A percentile compares a stretch with the other conserved stretches of the same genome.
phyloP scores from a whole-genome alignment of 2,113 vertebrate genomes.

The Brachyhypopomus gauderio region DNA sequence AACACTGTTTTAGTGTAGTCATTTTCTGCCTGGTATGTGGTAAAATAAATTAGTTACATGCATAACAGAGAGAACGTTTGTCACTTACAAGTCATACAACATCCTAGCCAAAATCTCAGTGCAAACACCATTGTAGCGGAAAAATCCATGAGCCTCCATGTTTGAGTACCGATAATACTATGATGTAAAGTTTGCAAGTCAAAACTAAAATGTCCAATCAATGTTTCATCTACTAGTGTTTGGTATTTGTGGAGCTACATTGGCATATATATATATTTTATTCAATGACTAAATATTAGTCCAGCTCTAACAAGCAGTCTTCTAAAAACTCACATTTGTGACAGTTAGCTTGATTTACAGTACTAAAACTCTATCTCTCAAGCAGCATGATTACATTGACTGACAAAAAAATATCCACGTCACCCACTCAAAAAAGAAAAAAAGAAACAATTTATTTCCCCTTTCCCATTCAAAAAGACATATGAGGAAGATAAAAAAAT shows the following conservation, averaged over 20 bases:
- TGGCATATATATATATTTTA: slow-evolving; percentile 71
- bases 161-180: slow-evolving; percentile 71
- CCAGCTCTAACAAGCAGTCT: slow-evolving; percentile 85
- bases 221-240: slow-evolving; percentile 62
- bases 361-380: slow-evolving; percentile 94
- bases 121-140: slow-evolving; percentile 89
- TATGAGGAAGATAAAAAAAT: slow-evolving; percentile 56
- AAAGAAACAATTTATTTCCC: slow-evolving; percentile 60
- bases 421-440: slow-evolving; percentile 77
- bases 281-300: slow-evolving; percentile 84
- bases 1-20: slow-evolving; percentile 54
- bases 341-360: slow-evolving; percentile 88
- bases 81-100: slow-evolving; percentile 79
- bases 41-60: slow-evolving; percentile 95
- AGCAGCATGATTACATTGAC: slow-evolving; percentile 88
- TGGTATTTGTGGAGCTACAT: slow-evolving; percentile 74
- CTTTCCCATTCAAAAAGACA: slow-evolving; percentile 49
- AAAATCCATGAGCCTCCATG: slow-evolving; percentile 73
- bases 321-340: slow-evolving; percentile 91
- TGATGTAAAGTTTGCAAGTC: slow-evolving; percentile 71
- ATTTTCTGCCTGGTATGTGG: slow-evolving; percentile 68
- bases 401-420: slow-evolving; percentile 67
- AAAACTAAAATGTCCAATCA: slow-evolving; percentile 56
- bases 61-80: slow-evolving; percentile 79
- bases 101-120: slow-evolving; percentile 86